Conservation (phyloP, 2,888 invertebrate genomes). For the Vandiemenella viatica region DNA sequence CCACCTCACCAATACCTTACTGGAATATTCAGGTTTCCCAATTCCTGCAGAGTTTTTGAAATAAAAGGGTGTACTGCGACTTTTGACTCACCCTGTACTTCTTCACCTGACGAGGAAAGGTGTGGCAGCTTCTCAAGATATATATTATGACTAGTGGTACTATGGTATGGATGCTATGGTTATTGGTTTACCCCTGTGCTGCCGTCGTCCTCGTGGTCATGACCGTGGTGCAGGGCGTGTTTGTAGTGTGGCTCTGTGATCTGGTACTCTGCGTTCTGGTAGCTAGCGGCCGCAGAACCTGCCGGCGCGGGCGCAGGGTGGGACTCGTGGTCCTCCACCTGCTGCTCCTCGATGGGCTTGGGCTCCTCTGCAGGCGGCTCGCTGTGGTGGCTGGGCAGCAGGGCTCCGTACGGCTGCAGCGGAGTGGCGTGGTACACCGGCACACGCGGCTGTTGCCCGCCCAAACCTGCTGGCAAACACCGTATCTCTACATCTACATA, state of each 20-base stretch:
- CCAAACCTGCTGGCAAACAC: too few relatives aligned
- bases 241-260: neutral
- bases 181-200: too few relatives aligned
- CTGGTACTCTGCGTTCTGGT: neutral
- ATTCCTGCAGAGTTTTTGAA: too few relatives aligned
- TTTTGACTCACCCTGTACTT: too few relatives aligned
- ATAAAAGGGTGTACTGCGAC: too few relatives aligned
- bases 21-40: too few relatives aligned
- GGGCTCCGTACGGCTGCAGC: conserved; percentile 10
- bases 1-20: too few relatives aligned
- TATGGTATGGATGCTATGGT: too few relatives aligned
- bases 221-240: neutral
- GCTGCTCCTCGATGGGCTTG: neutral
- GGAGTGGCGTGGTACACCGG: conserved; percentile 15
- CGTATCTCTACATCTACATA: too few relatives aligned
- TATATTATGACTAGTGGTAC: too few relatives aligned
- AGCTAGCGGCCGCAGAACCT: neutral
- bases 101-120: too few relatives aligned
- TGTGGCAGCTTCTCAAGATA: too few relatives aligned
- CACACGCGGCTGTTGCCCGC: conserved; percentile 8
- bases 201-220: neutral
- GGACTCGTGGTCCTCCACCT: neutral
- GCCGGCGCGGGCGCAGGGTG: neutral
- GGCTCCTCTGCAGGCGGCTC: neutral
- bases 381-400: conserved; percentile 6